Evolutionary conservation across 2,113 vertebrate genomes (phyloP), one percentile per base, ranked within the genome.

Genomic region (Myrmecophaga tridactyla): DNA sequence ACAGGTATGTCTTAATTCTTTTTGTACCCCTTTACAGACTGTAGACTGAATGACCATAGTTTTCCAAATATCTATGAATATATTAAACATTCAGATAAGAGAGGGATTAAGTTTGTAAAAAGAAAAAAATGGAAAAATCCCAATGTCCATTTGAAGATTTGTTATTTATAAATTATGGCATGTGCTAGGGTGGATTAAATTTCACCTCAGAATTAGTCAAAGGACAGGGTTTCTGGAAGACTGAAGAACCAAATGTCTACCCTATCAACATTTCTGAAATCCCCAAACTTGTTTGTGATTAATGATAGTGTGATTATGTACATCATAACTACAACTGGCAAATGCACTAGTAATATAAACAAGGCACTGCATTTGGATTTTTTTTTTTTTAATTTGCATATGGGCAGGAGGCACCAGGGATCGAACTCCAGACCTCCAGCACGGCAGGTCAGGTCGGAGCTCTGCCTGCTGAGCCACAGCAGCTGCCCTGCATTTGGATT

Each of bases 151-250:
- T 67, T 46, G 43, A 29, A 7, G 43, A 85, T 4, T 92, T 21
- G 62, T 31, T 88, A 78, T 63, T 73, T 58, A 76, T 63, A 86
- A 82, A 76, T 56, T 82, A 94, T 23, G 12, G 25, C 80, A 73
- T 84, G 51, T 84, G 78, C 25, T 58, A 65, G 2, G 14, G 58
- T 36, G 58, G 21, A 87, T 87, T 95, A 95, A 87, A 27, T 51
- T 73, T 75, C 67, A 92, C 31, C 39, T 94, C n/a, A 92, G n/a
- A 75, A 92, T 92, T 92, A 92, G 65, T 39, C 36, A 65, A 78
- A 96, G 48, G 46, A 73, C 23, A 56, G 29, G 48, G 70, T n/a
- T 41, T 84, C n/a, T 84, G 53, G 23, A 92, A 94, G 70, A 85
- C 23, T 34, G 31, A 81, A 90, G 73, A 67, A 23, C 39, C 75